phyloP scores from a whole-genome alignment of 2,113 vertebrate genomes.

The Nipponia nippon region DNA sequence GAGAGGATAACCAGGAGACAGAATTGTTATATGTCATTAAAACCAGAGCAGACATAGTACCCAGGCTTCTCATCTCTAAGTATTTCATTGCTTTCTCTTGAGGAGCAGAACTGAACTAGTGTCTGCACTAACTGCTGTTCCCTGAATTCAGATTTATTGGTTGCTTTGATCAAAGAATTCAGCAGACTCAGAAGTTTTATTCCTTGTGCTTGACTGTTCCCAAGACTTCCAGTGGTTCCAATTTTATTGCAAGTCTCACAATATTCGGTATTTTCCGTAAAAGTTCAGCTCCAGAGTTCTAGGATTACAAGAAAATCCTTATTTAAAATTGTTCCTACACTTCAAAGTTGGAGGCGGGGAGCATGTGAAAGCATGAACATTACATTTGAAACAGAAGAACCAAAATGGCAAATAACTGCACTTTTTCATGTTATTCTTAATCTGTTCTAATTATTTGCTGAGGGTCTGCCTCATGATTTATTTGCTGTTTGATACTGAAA shows the following conservation, averaged over 20 bases:
- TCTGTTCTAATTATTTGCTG: not conserved
- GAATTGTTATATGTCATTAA: not conserved
- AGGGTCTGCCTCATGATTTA: not conserved
- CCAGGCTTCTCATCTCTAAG: not conserved
- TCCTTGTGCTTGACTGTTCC: not conserved
- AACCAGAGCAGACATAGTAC: not conserved
- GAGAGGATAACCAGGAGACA: not conserved
- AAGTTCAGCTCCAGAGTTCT: not conserved
- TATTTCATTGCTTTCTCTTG: not conserved
- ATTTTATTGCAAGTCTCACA: constrained; percentile 15
- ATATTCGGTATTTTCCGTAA: not conserved
- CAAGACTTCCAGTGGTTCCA: not conserved
- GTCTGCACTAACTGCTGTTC: not conserved
- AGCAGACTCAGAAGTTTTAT: constrained; percentile 4
- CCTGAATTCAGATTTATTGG: constrained; percentile 8
- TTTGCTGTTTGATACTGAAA: not conserved
- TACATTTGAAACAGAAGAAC: not conserved
- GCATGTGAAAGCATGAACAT: not conserved
- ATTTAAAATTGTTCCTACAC: not conserved
- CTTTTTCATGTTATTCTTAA: not conserved
- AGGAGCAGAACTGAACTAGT: not conserved
- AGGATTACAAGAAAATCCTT: constrained; percentile 12
- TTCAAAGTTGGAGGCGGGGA: constrained; percentile 6
- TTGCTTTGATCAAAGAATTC: constrained; percentile 33
- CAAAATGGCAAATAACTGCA: not conserved